phyloP scores from a whole-genome alignment of 2,888 invertebrate genomes.

The Emmelina monodactyla region DNA sequence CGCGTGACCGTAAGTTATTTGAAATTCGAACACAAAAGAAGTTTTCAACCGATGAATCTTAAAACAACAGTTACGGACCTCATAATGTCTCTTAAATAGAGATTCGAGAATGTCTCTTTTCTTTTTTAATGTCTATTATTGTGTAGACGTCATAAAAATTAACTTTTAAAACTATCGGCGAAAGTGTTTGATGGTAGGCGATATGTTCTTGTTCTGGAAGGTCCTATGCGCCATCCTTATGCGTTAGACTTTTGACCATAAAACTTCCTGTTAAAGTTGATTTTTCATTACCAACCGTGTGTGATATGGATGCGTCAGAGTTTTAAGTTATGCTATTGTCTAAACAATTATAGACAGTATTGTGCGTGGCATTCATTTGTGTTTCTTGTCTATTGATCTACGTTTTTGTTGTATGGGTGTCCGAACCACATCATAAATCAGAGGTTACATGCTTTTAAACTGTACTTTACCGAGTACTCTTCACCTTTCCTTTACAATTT shows the following conservation, averaged over 20 bases:
- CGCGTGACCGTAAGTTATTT: slow-evolving; percentile 27
- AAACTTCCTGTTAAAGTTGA: no score
- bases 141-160: slow-evolving; percentile 56
- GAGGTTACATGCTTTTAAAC: slow-evolving; percentile 27
- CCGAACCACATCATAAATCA: slow-evolving; percentile 62
- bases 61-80: slow-evolving; percentile 23
- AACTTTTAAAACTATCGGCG: slow-evolving; percentile 49
- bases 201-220: slow-evolving; percentile 17
- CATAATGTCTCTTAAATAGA: slow-evolving; percentile 35
- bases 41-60: slow-evolving; percentile 23
- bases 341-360: slow-evolving; percentile 61
- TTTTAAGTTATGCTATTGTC: slow-evolving; percentile 37
- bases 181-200: slow-evolving; percentile 54
- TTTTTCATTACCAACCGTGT: no score
- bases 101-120: slow-evolving; percentile 43
- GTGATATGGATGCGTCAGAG: slow-evolving; percentile 19
- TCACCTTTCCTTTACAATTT: background rate
- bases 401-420: slow-evolving; percentile 57
- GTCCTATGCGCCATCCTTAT: no score
- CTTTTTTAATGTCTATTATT: slow-evolving; percentile 46
- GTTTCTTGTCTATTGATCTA: slow-evolving; percentile 56
- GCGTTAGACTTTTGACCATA: slow-evolving; percentile 9
- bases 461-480: slow-evolving; percentile 22
- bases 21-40: slow-evolving; percentile 22
- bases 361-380: slow-evolving; percentile 58